Percentiles rank a stretch among this genome's conserved stretches.
Conservation (phyloP, 2,113 vertebrate genomes). For the Ciconia maguari region DNA sequence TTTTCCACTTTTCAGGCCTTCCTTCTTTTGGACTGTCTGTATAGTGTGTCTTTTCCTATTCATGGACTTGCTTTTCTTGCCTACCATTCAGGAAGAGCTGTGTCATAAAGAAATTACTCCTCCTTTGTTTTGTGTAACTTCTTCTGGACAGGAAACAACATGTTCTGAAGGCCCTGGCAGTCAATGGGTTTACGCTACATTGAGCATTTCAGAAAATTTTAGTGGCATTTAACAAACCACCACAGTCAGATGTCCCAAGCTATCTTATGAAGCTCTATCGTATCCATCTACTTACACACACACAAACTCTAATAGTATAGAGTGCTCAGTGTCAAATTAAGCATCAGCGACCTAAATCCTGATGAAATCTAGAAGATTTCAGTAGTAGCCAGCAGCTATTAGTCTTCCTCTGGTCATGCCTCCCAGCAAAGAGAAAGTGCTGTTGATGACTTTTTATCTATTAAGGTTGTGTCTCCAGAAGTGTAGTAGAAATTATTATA, state of each 20-base stretch:
- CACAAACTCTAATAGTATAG: not conserved
- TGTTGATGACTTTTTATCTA: not conserved
- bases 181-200: not conserved
- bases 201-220: not conserved
- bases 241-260: not conserved
- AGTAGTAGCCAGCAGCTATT: not conserved
- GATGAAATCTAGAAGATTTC: not conserved
- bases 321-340: not conserved
- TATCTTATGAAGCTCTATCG: not conserved
- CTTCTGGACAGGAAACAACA: not conserved
- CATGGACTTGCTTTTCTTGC: not conserved
- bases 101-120: slow-evolving; percentile 16
- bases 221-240: not conserved
- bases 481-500: not conserved
- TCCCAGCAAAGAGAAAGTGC: not conserved
- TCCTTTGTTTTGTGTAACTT: not conserved
- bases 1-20: slow-evolving; percentile 19
- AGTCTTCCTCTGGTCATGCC: not conserved
- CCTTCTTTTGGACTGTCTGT: slow-evolving; percentile 33
- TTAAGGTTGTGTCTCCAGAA: not conserved
- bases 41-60: not conserved
- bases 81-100: not conserved
- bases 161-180: not conserved
- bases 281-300: not conserved
- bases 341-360: not conserved